A percentile compares a stretch with the other conserved stretches of the same genome.
phyloP scores from a whole-genome alignment of 2,113 vertebrate species.

The Colistium nudipinnis region DNA sequence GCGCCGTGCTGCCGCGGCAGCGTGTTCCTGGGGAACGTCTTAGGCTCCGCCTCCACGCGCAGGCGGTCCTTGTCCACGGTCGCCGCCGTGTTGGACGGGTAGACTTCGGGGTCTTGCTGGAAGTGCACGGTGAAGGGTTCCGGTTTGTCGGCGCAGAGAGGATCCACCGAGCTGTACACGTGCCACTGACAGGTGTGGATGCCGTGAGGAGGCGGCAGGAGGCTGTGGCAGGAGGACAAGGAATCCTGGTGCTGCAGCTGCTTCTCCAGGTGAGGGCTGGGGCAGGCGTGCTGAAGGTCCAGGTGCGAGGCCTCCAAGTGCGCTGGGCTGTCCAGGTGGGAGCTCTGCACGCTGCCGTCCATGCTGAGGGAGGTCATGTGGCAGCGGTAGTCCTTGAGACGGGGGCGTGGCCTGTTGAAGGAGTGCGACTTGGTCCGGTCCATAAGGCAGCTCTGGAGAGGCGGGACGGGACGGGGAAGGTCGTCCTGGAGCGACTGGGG shows the following conservation, averaged over 20 bases:
- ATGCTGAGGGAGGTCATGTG: constrained; percentile 89
- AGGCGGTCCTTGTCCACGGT: constrained; percentile 72
- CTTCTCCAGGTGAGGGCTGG: constrained; percentile 83
- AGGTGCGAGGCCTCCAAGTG: constrained; percentile 74
- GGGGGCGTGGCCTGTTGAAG: constrained; percentile 85
- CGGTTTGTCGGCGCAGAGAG: constrained; percentile 72
- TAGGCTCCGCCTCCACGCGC: constrained; percentile 77
- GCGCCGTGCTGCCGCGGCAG: constrained; percentile 83
- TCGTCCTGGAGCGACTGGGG: constrained; percentile 83
- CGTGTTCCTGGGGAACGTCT: constrained; percentile 77
- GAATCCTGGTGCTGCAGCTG: too few species aligned
- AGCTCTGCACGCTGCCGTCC: constrained; percentile 89
- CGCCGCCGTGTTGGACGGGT: constrained; percentile 75
- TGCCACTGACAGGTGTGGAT: constrained; percentile 78
- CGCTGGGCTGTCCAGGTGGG: constrained; percentile 87
- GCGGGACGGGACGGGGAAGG: constrained; percentile 81
- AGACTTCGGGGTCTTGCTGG: constrained; percentile 39
- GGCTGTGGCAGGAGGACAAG: constrained; percentile 65
- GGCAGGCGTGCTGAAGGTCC: too few species aligned
- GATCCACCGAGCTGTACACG: constrained; percentile 79
- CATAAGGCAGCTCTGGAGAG: constrained; percentile 87
- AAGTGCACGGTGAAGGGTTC: constrained; percentile 79
- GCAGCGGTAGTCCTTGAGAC: constrained; percentile 85
- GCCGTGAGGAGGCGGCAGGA: constrained; percentile 67
- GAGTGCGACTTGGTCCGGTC: constrained; percentile 88